phyloP scores from a whole-genome alignment of 2,797 vertebrate genomes.

The Anomalospiza imberbis region DNA sequence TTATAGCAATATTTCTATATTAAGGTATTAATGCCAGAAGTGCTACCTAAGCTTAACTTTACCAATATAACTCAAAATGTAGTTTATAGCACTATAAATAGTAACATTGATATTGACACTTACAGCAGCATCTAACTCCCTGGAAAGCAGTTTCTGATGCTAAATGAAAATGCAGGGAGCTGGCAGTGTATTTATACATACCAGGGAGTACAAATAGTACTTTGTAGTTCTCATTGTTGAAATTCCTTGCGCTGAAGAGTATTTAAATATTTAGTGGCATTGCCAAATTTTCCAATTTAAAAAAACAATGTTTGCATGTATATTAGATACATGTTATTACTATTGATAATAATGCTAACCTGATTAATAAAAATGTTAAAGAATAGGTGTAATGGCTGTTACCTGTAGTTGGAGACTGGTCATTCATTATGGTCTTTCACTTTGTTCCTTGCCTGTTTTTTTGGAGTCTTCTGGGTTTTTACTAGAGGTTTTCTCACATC shows the following conservation, averaged over 20 bases:
- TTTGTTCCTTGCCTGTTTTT: background rate
- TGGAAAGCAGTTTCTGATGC: constrained; percentile 44
- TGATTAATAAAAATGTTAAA: background rate
- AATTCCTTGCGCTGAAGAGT: background rate
- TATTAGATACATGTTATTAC: background rate
- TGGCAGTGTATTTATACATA: constrained; percentile 43
- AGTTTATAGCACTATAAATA: constrained; percentile 72
- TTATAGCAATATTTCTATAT: constrained; percentile 66
- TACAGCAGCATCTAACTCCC: constrained; percentile 52
- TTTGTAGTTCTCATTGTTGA: background rate
- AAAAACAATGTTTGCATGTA: background rate
- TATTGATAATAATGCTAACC: background rate
- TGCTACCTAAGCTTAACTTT: constrained; percentile 64
- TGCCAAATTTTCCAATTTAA: background rate
- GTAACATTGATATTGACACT: constrained; percentile 66
- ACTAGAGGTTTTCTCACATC: background rate
- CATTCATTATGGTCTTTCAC: background rate
- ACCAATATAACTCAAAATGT: constrained; percentile 62
- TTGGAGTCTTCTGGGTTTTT: background rate
- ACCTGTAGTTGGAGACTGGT: background rate
- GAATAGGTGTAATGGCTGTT: background rate
- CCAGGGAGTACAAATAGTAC: background rate
- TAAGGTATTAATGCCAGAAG: constrained; percentile 59
- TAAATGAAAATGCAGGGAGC: constrained; percentile 38
- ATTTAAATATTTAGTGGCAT: background rate